These are phyloP conservation scores for Hepsetus odoe DNA, from an alignment of 2,113 vertebrate species.

Conservation along the genomic window DNA sequence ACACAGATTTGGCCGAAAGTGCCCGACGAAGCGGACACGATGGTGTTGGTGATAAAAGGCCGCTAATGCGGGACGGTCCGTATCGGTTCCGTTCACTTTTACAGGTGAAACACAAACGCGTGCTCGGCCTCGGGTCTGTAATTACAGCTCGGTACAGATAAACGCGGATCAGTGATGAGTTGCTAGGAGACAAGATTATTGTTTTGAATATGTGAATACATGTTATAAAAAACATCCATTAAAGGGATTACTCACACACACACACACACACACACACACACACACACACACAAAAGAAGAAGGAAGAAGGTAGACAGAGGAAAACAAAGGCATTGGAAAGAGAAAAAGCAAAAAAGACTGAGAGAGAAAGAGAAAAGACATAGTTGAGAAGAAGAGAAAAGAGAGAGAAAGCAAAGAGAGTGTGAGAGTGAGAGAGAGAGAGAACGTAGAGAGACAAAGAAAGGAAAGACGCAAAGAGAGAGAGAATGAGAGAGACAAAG, in stretches of 20 bases:
- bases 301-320: no score
- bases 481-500: no score
- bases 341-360: no score
- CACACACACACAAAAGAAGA: neutral
- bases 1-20: neutral
- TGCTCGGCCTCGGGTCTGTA: neutral
- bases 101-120: slow-evolving; percentile 2
- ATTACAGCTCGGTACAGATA: neutral
- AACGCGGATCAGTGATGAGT: neutral
- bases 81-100: neutral
- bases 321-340: no score
- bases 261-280: neutral
- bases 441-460: no score
- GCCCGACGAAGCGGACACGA: neutral
- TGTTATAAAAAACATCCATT: neutral
- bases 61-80: slow-evolving; percentile 11
- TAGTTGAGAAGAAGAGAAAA: no score
- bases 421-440: no score
- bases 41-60: neutral
- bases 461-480: no score
- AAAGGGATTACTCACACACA: neutral
- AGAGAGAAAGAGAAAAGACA: no score
- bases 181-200: slow-evolving; percentile 33
- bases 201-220: neutral
- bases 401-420: no score